Base-by-base conservation (phyloP, 2,113 vertebrate genomes). In the Ondatra zibethicus region DNA sequence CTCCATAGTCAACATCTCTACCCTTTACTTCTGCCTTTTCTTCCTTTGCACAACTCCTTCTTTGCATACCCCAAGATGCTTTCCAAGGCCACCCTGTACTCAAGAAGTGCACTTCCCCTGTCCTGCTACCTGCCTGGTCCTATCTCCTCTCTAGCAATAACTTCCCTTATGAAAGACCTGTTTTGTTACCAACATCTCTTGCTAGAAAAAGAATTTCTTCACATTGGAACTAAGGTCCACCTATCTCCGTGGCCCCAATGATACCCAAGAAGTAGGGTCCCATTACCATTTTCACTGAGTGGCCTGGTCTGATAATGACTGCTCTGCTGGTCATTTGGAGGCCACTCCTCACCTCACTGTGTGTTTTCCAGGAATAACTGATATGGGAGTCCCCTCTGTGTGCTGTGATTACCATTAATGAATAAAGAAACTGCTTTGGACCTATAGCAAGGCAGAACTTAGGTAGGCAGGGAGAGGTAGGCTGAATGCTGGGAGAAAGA, bases 341-440 rank as follows among this genome's bases (percentile, higher is more conserved):
- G n/a, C 63, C 85, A 65, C 1, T 68, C 14, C 23, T 91, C 50
- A 52, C 33, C 42, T 88, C 42, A 70, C 33, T 33, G 76, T 78
- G 65, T 10, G 23, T 21, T 75, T 93, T 92, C 76, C 52, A 91
- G 61, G 75, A 90, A 85, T 92, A 86, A 89, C 10, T 65, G 58
- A 58, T 58, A 6, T 58, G 58, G 58, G 58, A 58, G 6, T 58
- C 50, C 50, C 50, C 50, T 50, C 58, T 58, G 19, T 58, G 58
- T 58, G 58, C 58, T 58, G 58, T 58, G 58, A 58, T 58, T 58
- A 58, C 58, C 58, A 58, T 58, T 58, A 58, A 58, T 58, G 58
- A 58, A 58, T 58, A 58, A 58, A 58, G 19, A 58, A 58, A 58
- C 55, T 58, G 19, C 5, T 58, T 58, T 58, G 55, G 5, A 58